Base-by-base conservation (phyloP, 2,797 vertebrate genomes). In the Etheostoma perlongum region DNA sequence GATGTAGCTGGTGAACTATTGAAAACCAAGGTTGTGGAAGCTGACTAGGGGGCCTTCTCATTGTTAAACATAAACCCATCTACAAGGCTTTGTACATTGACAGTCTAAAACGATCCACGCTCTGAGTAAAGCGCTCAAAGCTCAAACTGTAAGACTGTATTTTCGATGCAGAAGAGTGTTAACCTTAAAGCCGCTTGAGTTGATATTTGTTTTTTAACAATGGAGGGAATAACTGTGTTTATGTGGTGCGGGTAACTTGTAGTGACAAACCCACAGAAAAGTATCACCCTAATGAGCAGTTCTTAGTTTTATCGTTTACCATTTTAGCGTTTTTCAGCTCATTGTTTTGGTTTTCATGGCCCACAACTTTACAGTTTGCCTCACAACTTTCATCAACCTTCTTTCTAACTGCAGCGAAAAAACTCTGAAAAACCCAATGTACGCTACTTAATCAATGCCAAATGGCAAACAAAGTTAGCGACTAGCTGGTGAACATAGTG, bases 61-160 rank as follows among this genome's bases (percentile, higher is more conserved):
- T 55, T 72, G 76, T 82, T 55, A 72, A 54, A 74, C 53, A 68
- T 62, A 79, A 66, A 64, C 23, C 57, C 60, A 58, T 85, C 48
- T 46, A 18, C 67, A 60, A 64, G 25, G 23, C 52, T 78, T 67
- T 77, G 14, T 46, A 40, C 49, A 51, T 5, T 63, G 68, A 73
- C 67, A 44, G 23, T 40, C 15, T 57, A 33, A 66, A 61, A 21
- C 36, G 3, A 18, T 5, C 23, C 15, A 2, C 21, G 51, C 54
- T 68, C 46, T 53, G 27, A 64, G 47, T 30, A 44, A 54, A 60
- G 47, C 42, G 46, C 40, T 44, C 44, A 55, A 52, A 72, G 42
- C 23, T 57, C 36, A 63, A 55, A 25, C 23, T 49, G 15, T 23
- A 15, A 25, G 11, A 44, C 64, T 42, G 21, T 27, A 21, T 63